phyloP scores from a whole-genome alignment of 2,888 invertebrate genomes.

The Drosophila anomalata region DNA sequence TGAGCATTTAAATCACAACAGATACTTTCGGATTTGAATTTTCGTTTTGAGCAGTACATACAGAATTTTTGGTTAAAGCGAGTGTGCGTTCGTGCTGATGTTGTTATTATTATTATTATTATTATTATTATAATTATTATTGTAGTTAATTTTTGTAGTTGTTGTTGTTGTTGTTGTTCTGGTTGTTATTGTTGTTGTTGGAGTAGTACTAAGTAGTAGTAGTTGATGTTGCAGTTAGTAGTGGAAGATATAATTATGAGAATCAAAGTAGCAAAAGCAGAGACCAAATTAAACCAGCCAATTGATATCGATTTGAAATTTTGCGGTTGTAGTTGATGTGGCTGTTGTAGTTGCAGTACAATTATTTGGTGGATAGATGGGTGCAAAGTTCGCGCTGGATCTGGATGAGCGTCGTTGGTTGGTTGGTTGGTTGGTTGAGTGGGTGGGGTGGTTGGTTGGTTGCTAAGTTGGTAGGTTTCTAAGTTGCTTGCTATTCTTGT shows the following conservation, averaged over 20 bases:
- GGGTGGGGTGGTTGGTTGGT: not conserved
- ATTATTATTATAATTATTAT: conserved; percentile 32
- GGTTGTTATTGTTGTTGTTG: conserved; percentile 26
- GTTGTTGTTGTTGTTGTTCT: conserved; percentile 24
- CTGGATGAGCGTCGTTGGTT: conserved; percentile 18
- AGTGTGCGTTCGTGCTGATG: conserved; percentile 43
- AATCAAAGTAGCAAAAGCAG: conserved; percentile 48
- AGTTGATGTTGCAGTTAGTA: conserved; percentile 30
- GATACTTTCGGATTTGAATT: conserved; percentile 19
- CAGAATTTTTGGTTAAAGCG: conserved; percentile 51
- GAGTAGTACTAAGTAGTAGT: conserved; percentile 17
- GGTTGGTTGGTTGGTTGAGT: not conserved
- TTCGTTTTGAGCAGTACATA: conserved; percentile 55
- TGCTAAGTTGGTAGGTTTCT: not conserved
- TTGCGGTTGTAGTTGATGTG: conserved; percentile 33
- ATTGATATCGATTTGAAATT: conserved; percentile 42
- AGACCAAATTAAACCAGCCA: conserved; percentile 74
- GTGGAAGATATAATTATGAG: conserved; percentile 22
- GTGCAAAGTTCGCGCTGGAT: conserved; percentile 34
- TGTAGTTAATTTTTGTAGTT: conserved; percentile 24
- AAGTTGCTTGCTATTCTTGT: not conserved
- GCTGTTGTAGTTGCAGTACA: conserved; percentile 8
- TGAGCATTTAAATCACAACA: conserved; percentile 25
- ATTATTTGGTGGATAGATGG: conserved; percentile 32
- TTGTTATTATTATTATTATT: conserved; percentile 33